phyloP scores from a whole-genome alignment of 2,797 vertebrate genomes.

The Sylvia borin region DNA sequence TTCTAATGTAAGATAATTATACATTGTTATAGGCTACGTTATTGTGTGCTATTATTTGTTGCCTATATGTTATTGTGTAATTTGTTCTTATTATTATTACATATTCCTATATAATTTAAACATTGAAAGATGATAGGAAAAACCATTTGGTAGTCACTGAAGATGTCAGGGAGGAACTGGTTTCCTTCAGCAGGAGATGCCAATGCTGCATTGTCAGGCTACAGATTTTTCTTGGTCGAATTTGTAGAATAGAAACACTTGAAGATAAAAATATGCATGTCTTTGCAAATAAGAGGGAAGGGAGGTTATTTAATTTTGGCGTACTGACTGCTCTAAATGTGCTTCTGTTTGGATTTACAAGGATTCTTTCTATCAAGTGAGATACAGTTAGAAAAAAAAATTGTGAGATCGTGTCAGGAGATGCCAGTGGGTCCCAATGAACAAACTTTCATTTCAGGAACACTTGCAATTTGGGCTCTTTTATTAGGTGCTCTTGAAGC shows the following conservation, averaged over 20 bases:
- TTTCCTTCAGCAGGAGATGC: neutral
- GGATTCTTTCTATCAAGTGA: neutral
- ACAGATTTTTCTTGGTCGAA: neutral
- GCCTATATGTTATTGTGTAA: neutral
- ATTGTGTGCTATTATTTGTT: neutral
- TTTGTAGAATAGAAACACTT: neutral
- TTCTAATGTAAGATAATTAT: neutral
- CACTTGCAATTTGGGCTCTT: neutral
- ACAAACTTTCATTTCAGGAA: neutral
- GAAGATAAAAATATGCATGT: neutral
- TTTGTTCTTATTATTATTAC: neutral
- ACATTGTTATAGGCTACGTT: neutral
- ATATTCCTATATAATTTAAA: neutral
- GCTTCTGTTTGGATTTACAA: slow-evolving; percentile 3
- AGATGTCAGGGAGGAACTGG: neutral
- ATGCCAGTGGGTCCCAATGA: neutral
- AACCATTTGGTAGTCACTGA: neutral
- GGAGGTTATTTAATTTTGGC: neutral
- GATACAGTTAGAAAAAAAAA: neutral
- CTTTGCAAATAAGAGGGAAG: neutral
- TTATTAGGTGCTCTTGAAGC: neutral
- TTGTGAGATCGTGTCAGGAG: neutral
- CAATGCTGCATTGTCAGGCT: neutral
- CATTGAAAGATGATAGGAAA: neutral
- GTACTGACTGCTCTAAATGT: neutral